Percentiles rank a stretch among this genome's conserved stretches.
Conservation (phyloP, 30 jellyfish, hydroid and myxozoan species). For the Pseudorhiza aurosa region DNA sequence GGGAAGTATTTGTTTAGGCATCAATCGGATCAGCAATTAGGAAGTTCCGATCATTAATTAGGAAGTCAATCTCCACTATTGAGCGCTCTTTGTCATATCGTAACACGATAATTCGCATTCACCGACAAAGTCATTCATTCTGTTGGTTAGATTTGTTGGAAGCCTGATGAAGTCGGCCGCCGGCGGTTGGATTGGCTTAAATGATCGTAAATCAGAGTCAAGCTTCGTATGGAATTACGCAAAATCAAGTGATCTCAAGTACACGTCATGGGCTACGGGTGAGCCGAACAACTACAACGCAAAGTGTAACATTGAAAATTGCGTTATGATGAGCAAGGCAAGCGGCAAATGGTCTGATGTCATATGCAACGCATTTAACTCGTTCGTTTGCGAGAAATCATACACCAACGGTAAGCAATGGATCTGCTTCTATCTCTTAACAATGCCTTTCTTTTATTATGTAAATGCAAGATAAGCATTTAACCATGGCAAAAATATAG, state of each 20-base stretch:
- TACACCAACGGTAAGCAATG: conserved; percentile 55
- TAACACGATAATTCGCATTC: no score
- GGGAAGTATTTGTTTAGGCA: no score
- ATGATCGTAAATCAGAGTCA: conserved; percentile 74
- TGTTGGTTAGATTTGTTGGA: conserved; percentile 65
- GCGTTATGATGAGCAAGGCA: conserved; percentile 65
- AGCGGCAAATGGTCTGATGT: conserved; percentile 86
- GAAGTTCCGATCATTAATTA: no score
- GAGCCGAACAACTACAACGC: conserved; percentile 86
- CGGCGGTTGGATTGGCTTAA: conserved; percentile 96
- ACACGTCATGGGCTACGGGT: conserved; percentile 71
- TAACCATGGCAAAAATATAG: no score
- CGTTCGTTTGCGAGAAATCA: conserved; percentile 77
- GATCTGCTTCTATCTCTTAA: not conserved
- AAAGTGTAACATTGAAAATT: conserved; percentile 84
- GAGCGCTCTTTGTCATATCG: no score
- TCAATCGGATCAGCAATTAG: no score
- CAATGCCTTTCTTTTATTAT: no score
- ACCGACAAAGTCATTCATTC: no score
- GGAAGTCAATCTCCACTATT: no score
- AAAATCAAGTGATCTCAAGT: conserved; percentile 10
- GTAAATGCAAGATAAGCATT: no score
- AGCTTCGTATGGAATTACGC: conserved; percentile 75
- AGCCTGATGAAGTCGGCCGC: conserved; percentile 79
- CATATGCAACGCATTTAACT: conserved; percentile 62